Evolutionary conservation across 1,140 invertebrate genomes (phyloP), one percentile per base, ranked within the genome.

Genomic region (Rhopalosiphum maidis): DNA sequence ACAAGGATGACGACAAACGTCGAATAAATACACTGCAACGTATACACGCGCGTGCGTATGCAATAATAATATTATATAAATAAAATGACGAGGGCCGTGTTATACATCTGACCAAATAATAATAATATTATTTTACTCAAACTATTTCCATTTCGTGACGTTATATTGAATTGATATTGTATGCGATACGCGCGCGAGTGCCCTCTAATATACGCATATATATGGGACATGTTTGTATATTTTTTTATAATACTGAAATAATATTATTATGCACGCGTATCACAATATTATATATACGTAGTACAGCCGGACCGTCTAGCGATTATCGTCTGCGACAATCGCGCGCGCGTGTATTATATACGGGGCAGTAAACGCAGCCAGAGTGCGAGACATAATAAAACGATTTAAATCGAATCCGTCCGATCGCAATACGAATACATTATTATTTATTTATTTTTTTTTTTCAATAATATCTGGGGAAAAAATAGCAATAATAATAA

Each of bases 331-430:
- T 77, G 18, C 60, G 60, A 77, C 60, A 77, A 77, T 77, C 60
- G 60, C 30, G 60, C 30, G 60, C 15, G 60, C 30, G 60, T 77
- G 60, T 68, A 68, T 68, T 68, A 68, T n/a, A n/a, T n/a, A 22
- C 60, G 60, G 30, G 60, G 30, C 60, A 11, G 60, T 77, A 77
- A 77, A 77, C 60, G 60, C 60, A 77, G 30, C n/a, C 30, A 77
- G 60, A 77, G 60, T 77, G 60, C 60, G 60, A 77, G 60, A 77
- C 60, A 77, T 77, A 77, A 77, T 77, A 77, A 77, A 77, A 77
- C 60, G 30, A 77, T 77, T 35, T 77, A 77, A 77, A 77, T 77
- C 60, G 60, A 77, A 77, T 77, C 60, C 60, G 60, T n/a, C 60
- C 30, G 60, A 77, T 77, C n/a, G 60, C 60, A 77, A n/a, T 77